These are phyloP conservation scores for Plotosus lineatus DNA, from an alignment of 2,113 vertebrate genomes.

Conservation along the genomic window DNA sequence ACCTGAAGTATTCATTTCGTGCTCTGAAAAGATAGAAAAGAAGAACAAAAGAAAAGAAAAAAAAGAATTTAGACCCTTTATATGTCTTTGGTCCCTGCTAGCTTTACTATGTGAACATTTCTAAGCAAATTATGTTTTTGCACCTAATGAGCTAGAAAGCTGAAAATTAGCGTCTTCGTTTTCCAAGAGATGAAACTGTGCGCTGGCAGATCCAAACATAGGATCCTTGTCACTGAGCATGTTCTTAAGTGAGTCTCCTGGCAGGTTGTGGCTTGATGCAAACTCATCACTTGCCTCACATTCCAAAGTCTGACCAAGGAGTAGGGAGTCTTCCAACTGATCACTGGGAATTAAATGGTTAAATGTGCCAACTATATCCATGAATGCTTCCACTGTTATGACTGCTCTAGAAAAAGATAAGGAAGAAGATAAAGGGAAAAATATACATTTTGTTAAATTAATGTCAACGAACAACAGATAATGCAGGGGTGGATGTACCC, in stretches of 20 bases:
- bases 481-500: not conserved
- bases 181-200: slow-evolving; percentile 96
- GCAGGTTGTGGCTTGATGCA: slow-evolving; percentile 81
- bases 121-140: slow-evolving; percentile 2
- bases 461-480: not conserved
- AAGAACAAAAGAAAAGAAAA: slow-evolving; percentile 39
- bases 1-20: slow-evolving; percentile 79
- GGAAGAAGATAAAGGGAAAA: not conserved
- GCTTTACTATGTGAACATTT: not conserved
- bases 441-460: not conserved
- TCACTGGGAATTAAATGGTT: slow-evolving; percentile 99
- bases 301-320: slow-evolving; percentile 93
- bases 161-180: slow-evolving; percentile 90
- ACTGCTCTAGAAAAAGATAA: slow-evolving; percentile 27
- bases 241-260: slow-evolving; percentile 97
- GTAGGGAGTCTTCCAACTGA: slow-evolving; percentile 96
- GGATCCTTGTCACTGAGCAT: slow-evolving; percentile 99
- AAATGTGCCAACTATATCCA: slow-evolving; percentile 99
- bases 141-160: slow-evolving; percentile 87
- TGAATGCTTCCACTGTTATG: slow-evolving; percentile 82
- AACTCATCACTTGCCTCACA: slow-evolving; percentile 98
- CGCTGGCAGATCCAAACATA: slow-evolving; percentile 97
- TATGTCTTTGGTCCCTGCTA: not conserved
- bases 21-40: slow-evolving; percentile 70
- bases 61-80: not conserved